These are phyloP conservation scores for Heliocidaris erythrogramma DNA, from an alignment of 35 echinoderm and acorn worm species.

Conservation along the genomic window DNA sequence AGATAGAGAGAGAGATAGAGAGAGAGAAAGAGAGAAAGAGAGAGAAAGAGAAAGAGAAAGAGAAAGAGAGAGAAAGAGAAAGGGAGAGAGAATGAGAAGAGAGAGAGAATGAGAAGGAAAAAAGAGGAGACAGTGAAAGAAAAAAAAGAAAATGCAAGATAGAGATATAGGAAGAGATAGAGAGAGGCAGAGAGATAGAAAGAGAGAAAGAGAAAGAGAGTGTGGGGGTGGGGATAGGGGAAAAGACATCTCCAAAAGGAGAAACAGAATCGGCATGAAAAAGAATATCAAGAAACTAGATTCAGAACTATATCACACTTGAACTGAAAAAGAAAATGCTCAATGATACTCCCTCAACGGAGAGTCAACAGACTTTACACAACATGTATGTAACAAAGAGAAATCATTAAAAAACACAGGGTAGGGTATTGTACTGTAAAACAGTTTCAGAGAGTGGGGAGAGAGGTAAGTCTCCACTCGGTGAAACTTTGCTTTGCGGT, in stretches of 20 bases:
- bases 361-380: background rate
- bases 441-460: background rate
- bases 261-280: background rate
- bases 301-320: background rate
- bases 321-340: background rate
- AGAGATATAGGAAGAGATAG: too few species aligned
- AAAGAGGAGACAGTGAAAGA: too few species aligned
- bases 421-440: background rate
- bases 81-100: too few species aligned
- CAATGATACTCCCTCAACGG: background rate
- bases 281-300: background rate
- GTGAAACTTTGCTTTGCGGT: conserved; percentile 1
- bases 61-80: background rate
- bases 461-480: background rate
- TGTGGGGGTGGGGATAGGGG: background rate
- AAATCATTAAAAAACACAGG: background rate
- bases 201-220: background rate
- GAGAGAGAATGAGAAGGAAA: too few species aligned
- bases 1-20: too few species aligned
- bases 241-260: background rate
- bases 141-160: too few species aligned
- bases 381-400: background rate
- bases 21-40: background rate
- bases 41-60: too few species aligned
- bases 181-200: too few species aligned